These are phyloP conservation scores for Reinhardtius hippoglossoides DNA, from an alignment of 2,113 vertebrate species.

Conservation along the genomic window DNA sequence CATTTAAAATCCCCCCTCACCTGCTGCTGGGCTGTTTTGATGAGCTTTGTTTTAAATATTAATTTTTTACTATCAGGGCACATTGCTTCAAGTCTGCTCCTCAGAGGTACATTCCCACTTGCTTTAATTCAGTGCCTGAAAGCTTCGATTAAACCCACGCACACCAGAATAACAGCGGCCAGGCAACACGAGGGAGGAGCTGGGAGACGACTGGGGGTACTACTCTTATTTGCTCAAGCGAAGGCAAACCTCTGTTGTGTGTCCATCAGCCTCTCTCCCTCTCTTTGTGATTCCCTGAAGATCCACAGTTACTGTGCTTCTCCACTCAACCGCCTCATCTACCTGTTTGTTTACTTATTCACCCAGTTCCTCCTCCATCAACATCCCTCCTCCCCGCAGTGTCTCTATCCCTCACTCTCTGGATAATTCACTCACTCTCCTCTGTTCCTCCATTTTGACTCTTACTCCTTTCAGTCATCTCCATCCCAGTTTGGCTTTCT, in stretches of 20 bases:
- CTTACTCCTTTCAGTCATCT: constrained; percentile 11
- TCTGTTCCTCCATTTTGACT: constrained; percentile 27
- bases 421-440: constrained; percentile 33
- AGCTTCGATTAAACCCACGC: constrained; percentile 61
- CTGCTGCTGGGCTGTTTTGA: constrained; percentile 22
- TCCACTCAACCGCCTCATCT: constrained; percentile 68
- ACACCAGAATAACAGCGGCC: constrained; percentile 27
- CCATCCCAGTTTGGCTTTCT: constrained; percentile 8
- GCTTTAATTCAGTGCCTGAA: constrained; percentile 59
- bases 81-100: constrained; percentile 35
- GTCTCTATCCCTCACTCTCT: constrained; percentile 36
- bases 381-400: constrained; percentile 26
- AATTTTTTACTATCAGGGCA: constrained; percentile 12
- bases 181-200: constrained; percentile 33
- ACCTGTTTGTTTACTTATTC: constrained; percentile 72
- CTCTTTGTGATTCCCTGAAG: constrained; percentile 60
- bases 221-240: constrained; percentile 38
- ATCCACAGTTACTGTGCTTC: constrained; percentile 33
- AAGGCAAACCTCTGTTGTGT: constrained; percentile 30
- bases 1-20: constrained; percentile 1
- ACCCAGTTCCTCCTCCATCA: constrained; percentile 59
- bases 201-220: constrained; percentile 2
- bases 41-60: constrained; percentile 55
- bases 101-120: constrained; percentile 56
- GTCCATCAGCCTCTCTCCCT: constrained; percentile 39